Base-by-base conservation (phyloP, 2,113 vertebrate species). In the Antechinus flavipes region DNA sequence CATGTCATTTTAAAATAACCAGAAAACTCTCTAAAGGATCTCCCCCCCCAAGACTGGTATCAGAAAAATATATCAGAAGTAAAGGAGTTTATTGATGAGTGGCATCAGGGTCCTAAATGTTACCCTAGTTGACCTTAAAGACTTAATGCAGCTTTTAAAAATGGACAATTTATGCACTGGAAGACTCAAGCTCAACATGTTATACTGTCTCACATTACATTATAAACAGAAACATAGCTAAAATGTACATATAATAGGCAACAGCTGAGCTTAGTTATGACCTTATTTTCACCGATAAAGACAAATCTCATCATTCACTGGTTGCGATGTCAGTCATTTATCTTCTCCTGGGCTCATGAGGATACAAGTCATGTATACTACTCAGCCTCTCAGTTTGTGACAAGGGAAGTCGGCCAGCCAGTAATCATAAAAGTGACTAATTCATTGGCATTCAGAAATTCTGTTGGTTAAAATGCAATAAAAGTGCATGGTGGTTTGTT, bases 381-480 rank as follows among this genome's bases (percentile, higher is more conserved):
- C 90, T 93, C 89, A 93, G 46, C 9, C 91, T 93, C 54, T 95
- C 35, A 55, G 2, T 76, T 24, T 68, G 91, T 93, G 92, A 95
- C 96, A 92, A 61, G 94, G 89, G 94, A 97, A 94, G 56, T 93
- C 50, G 0, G 54, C 76, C 90, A 89, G 92, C 96, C 95, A 97
- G 46, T 95, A 91, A 42, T 91, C 19, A 10, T 91, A 94, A 94
- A 97, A 97, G 94, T 90, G 97, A 96, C n/a, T 91, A 94, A 56
- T 84, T 97, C 93, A 97, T 97, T 95, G 96, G 97, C 95, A 96
- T 97, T 54, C 93, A 93, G 96, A 96, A 95, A 93, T 95, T 92
- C 93, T 95, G 68, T 97, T 97, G 97, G 96, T 91, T 97, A 91
- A 92, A 97, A 97, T 93, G 93, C 96, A 91, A 35, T 93, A 23